Base-by-base conservation (phyloP, 1,140 invertebrate species). In the Drosophila asahinai region DNA sequence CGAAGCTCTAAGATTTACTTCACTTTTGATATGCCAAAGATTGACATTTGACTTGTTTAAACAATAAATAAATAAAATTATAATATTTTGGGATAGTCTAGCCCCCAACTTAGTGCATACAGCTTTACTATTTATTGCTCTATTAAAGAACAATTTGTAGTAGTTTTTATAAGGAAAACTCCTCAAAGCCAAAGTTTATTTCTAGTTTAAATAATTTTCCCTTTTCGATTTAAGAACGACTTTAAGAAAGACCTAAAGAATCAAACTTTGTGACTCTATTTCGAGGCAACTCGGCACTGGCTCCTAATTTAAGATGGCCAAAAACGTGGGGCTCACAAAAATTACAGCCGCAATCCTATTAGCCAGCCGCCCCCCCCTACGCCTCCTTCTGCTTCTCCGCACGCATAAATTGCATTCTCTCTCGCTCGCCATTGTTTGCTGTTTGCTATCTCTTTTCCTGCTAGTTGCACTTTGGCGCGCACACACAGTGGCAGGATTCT, bases 261-360 rank as follows among this genome's bases (percentile, higher is more conserved):
- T 38, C 33, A 14, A 57, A 22, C 36, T 42, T 58, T 42, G 19
- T 58, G 55, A 22, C 52, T 11, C 15, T n/a, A 25, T n/a, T 58
- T 42, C 38, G 19, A 40, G 36, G 33, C 54, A 25, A n/a, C 14
- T 8, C 4, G 14, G 14, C 15, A 7, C 36, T 25, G 55, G 15
- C 55, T 58, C 19, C 7, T 27, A 11, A 63, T 19, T 45, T 12
- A 19, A 54, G 67, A 45, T 19, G 36, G 15, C 38, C 36, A 25
- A 38, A 58, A 48, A 38, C 36, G 33, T 17, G 17, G 17, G 19
- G 12, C 52, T 47, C 27, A 38, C 61, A 61, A 77, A 81, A 71
- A 77, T 77, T 57, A 71, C 65, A 54, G 49, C 79, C 79, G n/a
- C 79, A 81, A 81, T 81, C 79, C 79, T 77, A 81, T 81, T 81